Base-by-base conservation (phyloP, 2,888 invertebrate genomes). In the Tortrix viridana region DNA sequence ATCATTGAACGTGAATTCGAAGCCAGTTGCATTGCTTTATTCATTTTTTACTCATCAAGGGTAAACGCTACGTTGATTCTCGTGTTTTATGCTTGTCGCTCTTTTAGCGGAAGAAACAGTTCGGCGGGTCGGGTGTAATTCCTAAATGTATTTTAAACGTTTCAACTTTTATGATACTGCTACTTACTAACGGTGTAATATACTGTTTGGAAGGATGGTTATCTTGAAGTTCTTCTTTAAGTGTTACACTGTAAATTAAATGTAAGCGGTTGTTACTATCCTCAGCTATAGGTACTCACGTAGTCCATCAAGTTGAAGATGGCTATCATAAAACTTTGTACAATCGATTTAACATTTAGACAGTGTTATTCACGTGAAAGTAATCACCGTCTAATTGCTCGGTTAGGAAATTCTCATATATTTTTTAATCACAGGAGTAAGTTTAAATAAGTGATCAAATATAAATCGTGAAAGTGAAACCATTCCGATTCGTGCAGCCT, bases 401-500 rank as follows among this genome's bases (percentile, higher is more conserved):
- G n/a, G 50, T 56, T 46, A 22, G 38, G 46, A 44, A 62, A 47
- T 48, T n/a, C n/a, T 26, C 18, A 61, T 43, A 55, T 61, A 41
- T 53, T 53, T 57, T 47, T 63, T 63, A 47, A 58, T 32, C 32
- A 37, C 47, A 53, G 48, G 38, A 52, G 47, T 43, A 26, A 50
- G 50, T 46, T 41, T 14, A 44, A 49, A 32, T 54, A 49, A 32
- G 32, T 12, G 32, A 58, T 58, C 43, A 48, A 63, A 53, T 63
- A 58, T 58, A 41, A 32, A 58, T 61, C 63, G 71, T 72, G 76
- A 85, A 84, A 85, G 82, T 80, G 78, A 84, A 81, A 79, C 71
- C 69, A 72, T 73, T 67, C 71, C 60, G 74, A 73, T 74, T 73
- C 71, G 67, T 54, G 65, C 73, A 78, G 79, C 80, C 80, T 81